Evolutionary conservation across 2,888 invertebrate species (phyloP).

Genomic region (Priocnemis perturbator): DNA sequence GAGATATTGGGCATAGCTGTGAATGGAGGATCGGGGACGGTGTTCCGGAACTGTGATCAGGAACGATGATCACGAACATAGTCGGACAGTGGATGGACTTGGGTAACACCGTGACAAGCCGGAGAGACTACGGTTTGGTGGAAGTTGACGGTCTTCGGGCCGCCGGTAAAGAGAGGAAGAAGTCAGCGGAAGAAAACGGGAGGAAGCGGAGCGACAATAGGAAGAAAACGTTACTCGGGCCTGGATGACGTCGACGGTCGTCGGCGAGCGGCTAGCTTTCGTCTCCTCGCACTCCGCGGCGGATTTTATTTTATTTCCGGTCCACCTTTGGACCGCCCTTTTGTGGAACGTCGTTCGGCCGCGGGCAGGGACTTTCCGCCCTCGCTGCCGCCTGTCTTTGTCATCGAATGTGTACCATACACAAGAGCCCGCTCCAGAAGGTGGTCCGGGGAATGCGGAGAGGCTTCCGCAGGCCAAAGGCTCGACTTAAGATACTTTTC

Average conservation of each 20-base stretch:
- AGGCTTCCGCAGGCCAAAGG: constrained; percentile 37
- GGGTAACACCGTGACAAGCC: neutral
- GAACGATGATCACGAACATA: constrained; percentile 41
- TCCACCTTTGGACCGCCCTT: constrained; percentile 50
- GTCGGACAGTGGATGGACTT: constrained; percentile 12
- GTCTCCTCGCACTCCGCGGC: constrained; percentile 46
- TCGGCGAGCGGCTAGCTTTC: constrained; percentile 40
- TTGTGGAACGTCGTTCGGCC: constrained; percentile 52
- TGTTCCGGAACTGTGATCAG: constrained; percentile 13
- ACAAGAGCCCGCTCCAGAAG: constrained; percentile 22
- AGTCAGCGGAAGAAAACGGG: constrained; percentile 7
- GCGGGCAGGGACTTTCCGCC: constrained; percentile 41
- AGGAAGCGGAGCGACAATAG: constrained; percentile 39
- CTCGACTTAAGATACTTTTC: constrained; percentile 56
- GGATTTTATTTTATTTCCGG: constrained; percentile 67
- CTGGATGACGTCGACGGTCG: constrained; percentile 25
- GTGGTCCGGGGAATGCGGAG: constrained; percentile 13
- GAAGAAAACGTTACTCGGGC: constrained; percentile 55
- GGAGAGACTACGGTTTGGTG: constrained; percentile 12
- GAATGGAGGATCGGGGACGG: constrained; percentile 40
- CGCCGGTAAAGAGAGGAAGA: neutral
- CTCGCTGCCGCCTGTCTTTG: constrained; percentile 41
- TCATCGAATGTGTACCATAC: constrained; percentile 45
- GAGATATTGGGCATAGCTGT: constrained; percentile 44
- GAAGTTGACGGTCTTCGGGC: no score